phyloP scores from a whole-genome alignment of 1,140 invertebrate species.

The Hycleus phaleratus region DNA sequence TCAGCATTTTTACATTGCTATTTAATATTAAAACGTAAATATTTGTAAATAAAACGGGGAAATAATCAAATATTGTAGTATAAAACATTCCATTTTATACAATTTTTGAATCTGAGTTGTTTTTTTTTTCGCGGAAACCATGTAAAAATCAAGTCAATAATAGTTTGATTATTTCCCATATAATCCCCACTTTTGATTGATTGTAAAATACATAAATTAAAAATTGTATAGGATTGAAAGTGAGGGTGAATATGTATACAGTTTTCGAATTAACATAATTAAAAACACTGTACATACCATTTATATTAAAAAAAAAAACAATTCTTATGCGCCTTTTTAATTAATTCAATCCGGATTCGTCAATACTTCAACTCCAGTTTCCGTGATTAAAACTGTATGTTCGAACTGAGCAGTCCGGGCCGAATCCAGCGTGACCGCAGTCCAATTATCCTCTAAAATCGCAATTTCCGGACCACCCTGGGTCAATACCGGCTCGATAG shows the following conservation, averaged over 20 bases:
- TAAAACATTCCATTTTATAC: slow-evolving; percentile 39
- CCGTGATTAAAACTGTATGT: slow-evolving; percentile 82
- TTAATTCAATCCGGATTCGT: slow-evolving; percentile 42
- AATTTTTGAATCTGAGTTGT: not conserved
- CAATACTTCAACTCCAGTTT: slow-evolving; percentile 61
- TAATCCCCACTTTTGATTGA: slow-evolving; percentile 23
- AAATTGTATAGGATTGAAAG: slow-evolving; percentile 29
- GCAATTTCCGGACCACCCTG: slow-evolving; percentile 61
- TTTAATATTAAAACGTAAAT: not conserved
- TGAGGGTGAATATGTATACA: slow-evolving; percentile 36
- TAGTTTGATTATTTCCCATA: slow-evolving; percentile 32
- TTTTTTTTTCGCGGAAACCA: no score
- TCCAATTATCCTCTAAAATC: slow-evolving; percentile 83
- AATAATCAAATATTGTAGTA: slow-evolving; percentile 34
- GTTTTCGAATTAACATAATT: slow-evolving; percentile 27
- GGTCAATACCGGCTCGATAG: slow-evolving; percentile 83
- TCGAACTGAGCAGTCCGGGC: slow-evolving; percentile 83
- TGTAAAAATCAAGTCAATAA: not conserved
- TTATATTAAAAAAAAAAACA: slow-evolving; percentile 22
- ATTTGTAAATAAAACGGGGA: slow-evolving; percentile 24
- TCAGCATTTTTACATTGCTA: slow-evolving; percentile 28
- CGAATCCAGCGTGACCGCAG: slow-evolving; percentile 68
- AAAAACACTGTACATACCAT: slow-evolving; percentile 30
- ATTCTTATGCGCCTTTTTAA: slow-evolving; percentile 9
- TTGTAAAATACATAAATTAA: slow-evolving; percentile 23